A percentile compares a stretch with the other conserved stretches of the same genome.
phyloP scores from a whole-genome alignment of 1,140 invertebrate species.

The Drosophila miranda region DNA sequence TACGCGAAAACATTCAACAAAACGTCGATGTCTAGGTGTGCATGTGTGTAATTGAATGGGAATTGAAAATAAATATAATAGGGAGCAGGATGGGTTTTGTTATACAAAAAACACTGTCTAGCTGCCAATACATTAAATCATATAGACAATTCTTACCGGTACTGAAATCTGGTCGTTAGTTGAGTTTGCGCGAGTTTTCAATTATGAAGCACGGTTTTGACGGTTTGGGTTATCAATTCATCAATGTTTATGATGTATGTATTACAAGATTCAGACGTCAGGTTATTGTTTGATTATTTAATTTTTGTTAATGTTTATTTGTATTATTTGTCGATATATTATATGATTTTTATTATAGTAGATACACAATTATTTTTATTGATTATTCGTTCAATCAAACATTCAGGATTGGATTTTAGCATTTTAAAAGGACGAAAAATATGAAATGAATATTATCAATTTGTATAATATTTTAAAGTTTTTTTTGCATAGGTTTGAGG shows the following conservation, averaged over 20 bases:
- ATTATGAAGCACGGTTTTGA: conserved; percentile 12
- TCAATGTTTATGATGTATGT: conserved; percentile 6
- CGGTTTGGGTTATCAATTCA: conserved; percentile 14
- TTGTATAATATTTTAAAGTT: conserved; percentile 37
- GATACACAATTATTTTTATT: conserved; percentile 23
- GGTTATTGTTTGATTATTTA: conserved; percentile 17
- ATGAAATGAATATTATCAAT: conserved; percentile 68
- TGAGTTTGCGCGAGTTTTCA: conserved; percentile 53
- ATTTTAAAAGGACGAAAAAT: conserved; percentile 67
- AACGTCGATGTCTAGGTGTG: too few relatives aligned
- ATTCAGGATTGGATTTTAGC: conserved; percentile 59
- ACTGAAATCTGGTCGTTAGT: conserved; percentile 75
- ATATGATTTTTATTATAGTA: conserved; percentile 1
- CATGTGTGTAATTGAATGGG: too few relatives aligned
- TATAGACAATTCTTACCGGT: conserved; percentile 77
- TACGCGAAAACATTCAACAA: too few relatives aligned
- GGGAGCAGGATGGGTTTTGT: conserved; percentile 18
- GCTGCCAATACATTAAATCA: conserved; percentile 69
- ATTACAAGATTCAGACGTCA: conserved; percentile 10
- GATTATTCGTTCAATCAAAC: conserved; percentile 60
- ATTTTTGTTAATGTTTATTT: conserved; percentile 7
- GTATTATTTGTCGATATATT: conserved; percentile 9
- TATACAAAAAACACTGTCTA: conserved; percentile 57
- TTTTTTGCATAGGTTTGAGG: conserved; percentile 14
- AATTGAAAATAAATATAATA: too few relatives aligned